Percentiles rank a stretch among this genome's conserved stretches.
Evolutionary conservation across 2,113 vertebrate genomes (phyloP).

Genomic region (Neomonachus schauinslandi): DNA sequence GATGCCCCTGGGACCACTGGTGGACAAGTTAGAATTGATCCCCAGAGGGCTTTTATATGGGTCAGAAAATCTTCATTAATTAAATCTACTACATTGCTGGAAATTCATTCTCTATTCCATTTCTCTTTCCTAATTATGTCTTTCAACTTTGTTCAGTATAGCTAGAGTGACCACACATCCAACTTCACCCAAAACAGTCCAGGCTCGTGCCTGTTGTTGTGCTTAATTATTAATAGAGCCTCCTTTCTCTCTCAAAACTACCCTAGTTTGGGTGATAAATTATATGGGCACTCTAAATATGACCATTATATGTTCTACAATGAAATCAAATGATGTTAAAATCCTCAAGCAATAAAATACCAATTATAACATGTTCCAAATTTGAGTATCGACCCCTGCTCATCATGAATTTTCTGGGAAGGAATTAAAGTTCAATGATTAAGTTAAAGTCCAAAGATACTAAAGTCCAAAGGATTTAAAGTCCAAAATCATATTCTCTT

Average conservation of each 20-base stretch:
- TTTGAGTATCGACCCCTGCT: conserved; percentile 25
- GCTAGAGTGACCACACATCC: background rate
- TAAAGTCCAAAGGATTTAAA: conserved; percentile 13
- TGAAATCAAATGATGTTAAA: conserved; percentile 42
- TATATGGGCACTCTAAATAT: conserved; percentile 37
- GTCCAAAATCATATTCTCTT: conserved; percentile 37
- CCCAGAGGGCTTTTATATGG: background rate
- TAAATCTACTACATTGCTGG: background rate
- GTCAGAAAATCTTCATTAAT: background rate
- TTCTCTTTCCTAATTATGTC: background rate
- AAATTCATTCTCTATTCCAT: background rate
- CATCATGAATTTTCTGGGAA: conserved; percentile 42
- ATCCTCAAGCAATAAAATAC: conserved; percentile 42
- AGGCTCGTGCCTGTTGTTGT: background rate
- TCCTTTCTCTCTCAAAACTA: background rate
- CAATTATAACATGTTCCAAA: background rate
- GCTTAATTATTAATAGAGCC: background rate
- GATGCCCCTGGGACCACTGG: background rate
- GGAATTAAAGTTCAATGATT: conserved; percentile 56
- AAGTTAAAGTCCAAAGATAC: conserved; percentile 53
- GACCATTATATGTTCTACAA: background rate
- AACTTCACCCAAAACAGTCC: background rate
- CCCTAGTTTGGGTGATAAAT: background rate
- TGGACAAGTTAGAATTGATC: background rate
- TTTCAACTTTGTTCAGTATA: background rate